Evolutionary conservation across 2,797 vertebrate genomes (phyloP).

Genomic region (Tiaroga cobitis): DNA sequence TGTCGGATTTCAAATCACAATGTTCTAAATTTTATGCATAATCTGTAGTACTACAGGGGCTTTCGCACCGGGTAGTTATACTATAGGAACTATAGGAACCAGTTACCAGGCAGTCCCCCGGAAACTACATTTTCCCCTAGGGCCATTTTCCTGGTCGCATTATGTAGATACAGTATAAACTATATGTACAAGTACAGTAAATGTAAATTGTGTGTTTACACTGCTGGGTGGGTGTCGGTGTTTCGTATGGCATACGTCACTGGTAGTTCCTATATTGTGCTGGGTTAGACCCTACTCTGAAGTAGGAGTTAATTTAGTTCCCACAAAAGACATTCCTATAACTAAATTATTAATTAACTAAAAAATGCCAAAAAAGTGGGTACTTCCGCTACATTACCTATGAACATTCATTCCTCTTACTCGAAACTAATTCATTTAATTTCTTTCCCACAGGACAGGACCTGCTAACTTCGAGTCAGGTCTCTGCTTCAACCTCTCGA

Average conservation of each 20-base stretch:
- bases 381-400: too few species aligned
- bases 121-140: too few species aligned
- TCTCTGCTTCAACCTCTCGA: neutral
- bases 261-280: neutral
- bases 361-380: neutral
- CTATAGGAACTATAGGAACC: too few species aligned
- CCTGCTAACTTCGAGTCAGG: neutral
- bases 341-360: neutral
- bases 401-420: neutral
- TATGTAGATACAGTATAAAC: too few species aligned
- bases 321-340: neutral
- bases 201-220: too few species aligned
- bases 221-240: too few species aligned
- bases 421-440: neutral
- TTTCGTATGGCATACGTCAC: neutral
- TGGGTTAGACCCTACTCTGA: neutral
- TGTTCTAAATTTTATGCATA: too few species aligned
- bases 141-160: too few species aligned
- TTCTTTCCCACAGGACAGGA: neutral
- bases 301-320: neutral
- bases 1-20: neutral
- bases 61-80: too few species aligned
- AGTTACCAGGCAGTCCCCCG: too few species aligned
- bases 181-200: too few species aligned
- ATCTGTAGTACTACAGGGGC: too few species aligned